Evolutionary conservation across 2,113 vertebrate genomes (phyloP).

Genomic region (Microtus richardsoni): DNA sequence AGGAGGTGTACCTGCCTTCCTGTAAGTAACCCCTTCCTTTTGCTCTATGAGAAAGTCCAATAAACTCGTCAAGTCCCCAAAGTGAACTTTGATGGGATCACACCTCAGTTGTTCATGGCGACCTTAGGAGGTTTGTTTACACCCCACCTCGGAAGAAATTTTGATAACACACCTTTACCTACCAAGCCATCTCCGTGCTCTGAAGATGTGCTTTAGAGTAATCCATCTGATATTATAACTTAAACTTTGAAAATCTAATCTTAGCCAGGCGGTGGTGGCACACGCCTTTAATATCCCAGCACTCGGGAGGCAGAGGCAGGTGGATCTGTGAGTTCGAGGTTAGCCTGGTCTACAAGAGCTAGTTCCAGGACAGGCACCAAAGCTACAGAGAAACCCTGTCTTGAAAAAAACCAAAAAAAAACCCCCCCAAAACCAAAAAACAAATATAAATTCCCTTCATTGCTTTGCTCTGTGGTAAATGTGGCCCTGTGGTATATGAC

Average conservation of each 20-base stretch:
- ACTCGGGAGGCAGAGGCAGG: too few relatives aligned
- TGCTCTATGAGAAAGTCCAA: neutral
- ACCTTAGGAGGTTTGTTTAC: neutral
- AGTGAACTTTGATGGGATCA: neutral
- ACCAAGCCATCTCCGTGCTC: neutral
- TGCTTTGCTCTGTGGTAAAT: neutral
- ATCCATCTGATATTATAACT: neutral
- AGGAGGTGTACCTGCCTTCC: too few relatives aligned
- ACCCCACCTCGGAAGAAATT: neutral
- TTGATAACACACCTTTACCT: neutral
- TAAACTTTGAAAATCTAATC: neutral
- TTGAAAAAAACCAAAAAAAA: too few relatives aligned
- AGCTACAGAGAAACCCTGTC: too few relatives aligned
- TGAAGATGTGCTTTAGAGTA: neutral
- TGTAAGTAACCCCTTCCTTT: neutral
- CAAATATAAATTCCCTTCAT: neutral
- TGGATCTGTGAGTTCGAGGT: too few relatives aligned
- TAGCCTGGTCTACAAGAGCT: too few relatives aligned
- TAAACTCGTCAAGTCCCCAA: neutral
- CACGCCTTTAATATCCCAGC: too few relatives aligned
- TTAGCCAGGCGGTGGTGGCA: neutral
- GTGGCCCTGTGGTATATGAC: neutral
- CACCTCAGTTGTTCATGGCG: neutral
- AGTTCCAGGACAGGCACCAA: too few relatives aligned
- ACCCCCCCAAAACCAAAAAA: rapidly evolving